Evolutionary conservation across 2,797 vertebrate genomes (phyloP).

Genomic region (Taenioides sp.): DNA sequence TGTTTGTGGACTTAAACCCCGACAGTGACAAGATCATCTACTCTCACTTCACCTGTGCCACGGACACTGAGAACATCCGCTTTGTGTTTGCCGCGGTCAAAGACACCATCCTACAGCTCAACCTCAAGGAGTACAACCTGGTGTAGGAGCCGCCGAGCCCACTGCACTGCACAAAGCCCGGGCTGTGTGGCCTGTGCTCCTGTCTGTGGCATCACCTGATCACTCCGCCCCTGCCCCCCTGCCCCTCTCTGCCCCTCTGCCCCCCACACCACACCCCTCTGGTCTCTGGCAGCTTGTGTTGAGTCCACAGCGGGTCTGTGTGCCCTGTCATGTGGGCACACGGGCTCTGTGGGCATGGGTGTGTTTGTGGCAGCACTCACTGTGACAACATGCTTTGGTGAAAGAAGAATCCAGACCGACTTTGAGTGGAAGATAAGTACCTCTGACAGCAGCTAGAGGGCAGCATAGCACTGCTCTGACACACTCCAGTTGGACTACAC

Average conservation of each 20-base stretch:
- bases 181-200: constrained; percentile 35
- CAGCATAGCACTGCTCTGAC: constrained; percentile 18
- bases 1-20: constrained; percentile 99
- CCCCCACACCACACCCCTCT: constrained; percentile 37
- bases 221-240: background rate
- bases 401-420: constrained; percentile 34
- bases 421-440: constrained; percentile 31
- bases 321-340: constrained; percentile 44
- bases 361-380: constrained; percentile 43
- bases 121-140: constrained; percentile 99
- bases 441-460: constrained; percentile 13
- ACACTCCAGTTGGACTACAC: constrained; percentile 12
- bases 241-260: constrained; percentile 53
- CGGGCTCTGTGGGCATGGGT: constrained; percentile 42
- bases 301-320: constrained; percentile 56
- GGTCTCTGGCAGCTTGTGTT: constrained; percentile 67
- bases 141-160: constrained; percentile 68
- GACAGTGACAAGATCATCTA: constrained; percentile 99
- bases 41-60: constrained; percentile 99
- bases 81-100: constrained; percentile 99
- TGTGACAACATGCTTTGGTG: constrained; percentile 43
- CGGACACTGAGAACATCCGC: constrained; percentile 99
- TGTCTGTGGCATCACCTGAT: constrained; percentile 4
- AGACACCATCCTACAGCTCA: constrained; percentile 99
- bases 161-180: constrained; percentile 66